A percentile compares a stretch with the other conserved stretches of the same genome.
Evolutionary conservation across 1,140 invertebrate species (phyloP).

Genomic region (Macrocentrus cingulum): DNA sequence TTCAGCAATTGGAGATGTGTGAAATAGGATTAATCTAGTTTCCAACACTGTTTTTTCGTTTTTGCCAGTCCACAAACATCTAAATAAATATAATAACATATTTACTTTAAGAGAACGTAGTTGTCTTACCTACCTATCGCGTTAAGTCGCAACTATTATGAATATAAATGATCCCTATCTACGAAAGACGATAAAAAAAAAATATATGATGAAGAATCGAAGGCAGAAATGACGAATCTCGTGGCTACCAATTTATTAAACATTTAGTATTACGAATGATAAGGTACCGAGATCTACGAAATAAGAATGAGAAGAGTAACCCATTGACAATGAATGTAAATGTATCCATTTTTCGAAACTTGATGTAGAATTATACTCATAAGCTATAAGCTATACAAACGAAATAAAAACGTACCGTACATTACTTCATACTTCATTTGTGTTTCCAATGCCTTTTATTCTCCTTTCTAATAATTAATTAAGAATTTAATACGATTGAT

Average conservation of each 20-base stretch:
- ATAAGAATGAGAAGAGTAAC: slow-evolving; percentile 49
- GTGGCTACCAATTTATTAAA: slow-evolving; percentile 54
- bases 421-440: slow-evolving; percentile 38
- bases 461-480: no score
- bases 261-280: slow-evolving; percentile 28
- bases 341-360: slow-evolving; percentile 61
- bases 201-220: slow-evolving; percentile 16
- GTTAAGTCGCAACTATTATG: slow-evolving; percentile 40
- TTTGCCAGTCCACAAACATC: slow-evolving; percentile 36
- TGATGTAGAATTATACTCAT: slow-evolving; percentile 62
- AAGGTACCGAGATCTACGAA: slow-evolving; percentile 15
- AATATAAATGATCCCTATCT: slow-evolving; percentile 13
- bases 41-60: slow-evolving; percentile 16
- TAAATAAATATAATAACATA: slow-evolving; percentile 58
- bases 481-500: no score
- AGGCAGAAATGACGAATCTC: slow-evolving; percentile 39
- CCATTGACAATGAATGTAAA: slow-evolving; percentile 62
- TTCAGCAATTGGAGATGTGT: slow-evolving; percentile 4
- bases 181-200: slow-evolving; percentile 16
- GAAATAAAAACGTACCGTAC: slow-evolving; percentile 59
- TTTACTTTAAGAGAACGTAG: slow-evolving; percentile 52
- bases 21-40: slow-evolving; percentile 1
- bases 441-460: slow-evolving; percentile 21
- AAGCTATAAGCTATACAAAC: slow-evolving; percentile 60
- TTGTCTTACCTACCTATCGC: slow-evolving; percentile 54